Conservation (phyloP, 1,140 invertebrate genomes). For the Gonatopus flavifemur region DNA sequence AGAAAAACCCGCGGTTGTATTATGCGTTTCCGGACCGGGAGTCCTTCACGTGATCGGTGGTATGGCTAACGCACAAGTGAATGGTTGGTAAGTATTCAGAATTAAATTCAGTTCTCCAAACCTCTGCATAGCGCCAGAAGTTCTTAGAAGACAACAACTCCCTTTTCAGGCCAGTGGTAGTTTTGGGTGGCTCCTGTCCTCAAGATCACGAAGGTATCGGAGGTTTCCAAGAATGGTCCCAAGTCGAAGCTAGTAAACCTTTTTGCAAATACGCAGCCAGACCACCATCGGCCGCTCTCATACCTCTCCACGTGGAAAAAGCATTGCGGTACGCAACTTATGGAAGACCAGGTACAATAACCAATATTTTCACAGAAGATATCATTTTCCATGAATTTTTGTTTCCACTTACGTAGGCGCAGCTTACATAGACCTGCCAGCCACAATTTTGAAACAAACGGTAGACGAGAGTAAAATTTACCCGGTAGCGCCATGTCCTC, state of each 20-base stretch:
- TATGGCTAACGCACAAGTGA: slow-evolving; percentile 95
- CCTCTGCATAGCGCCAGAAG: not conserved
- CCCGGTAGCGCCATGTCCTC: slow-evolving; percentile 53
- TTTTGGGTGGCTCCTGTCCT: slow-evolving; percentile 88
- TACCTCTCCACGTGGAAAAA: slow-evolving; percentile 91
- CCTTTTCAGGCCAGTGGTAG: slow-evolving; percentile 74
- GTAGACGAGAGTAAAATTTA: slow-evolving; percentile 53
- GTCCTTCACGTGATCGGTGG: slow-evolving; percentile 88
- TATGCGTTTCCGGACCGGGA: slow-evolving; percentile 95
- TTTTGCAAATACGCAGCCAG: slow-evolving; percentile 91
- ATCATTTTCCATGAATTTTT: not conserved
- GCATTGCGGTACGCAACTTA: slow-evolving; percentile 81
- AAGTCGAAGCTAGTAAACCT: slow-evolving; percentile 80
- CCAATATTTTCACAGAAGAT: not conserved
- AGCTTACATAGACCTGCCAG: slow-evolving; percentile 88
- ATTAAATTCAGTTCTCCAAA: not conserved
- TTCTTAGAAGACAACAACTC: not conserved
- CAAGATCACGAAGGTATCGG: slow-evolving; percentile 91
- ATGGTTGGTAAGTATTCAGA: slow-evolving; percentile 75
- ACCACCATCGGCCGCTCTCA: slow-evolving; percentile 77
- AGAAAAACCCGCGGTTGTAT: slow-evolving; percentile 85
- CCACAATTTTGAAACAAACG: slow-evolving; percentile 70
- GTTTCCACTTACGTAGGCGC: slow-evolving; percentile 62
- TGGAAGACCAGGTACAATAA: slow-evolving; percentile 76
- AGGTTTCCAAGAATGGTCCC: slow-evolving; percentile 93